Base-by-base conservation (phyloP, 2,888 invertebrate genomes). In the Aleiodes testaceus region DNA sequence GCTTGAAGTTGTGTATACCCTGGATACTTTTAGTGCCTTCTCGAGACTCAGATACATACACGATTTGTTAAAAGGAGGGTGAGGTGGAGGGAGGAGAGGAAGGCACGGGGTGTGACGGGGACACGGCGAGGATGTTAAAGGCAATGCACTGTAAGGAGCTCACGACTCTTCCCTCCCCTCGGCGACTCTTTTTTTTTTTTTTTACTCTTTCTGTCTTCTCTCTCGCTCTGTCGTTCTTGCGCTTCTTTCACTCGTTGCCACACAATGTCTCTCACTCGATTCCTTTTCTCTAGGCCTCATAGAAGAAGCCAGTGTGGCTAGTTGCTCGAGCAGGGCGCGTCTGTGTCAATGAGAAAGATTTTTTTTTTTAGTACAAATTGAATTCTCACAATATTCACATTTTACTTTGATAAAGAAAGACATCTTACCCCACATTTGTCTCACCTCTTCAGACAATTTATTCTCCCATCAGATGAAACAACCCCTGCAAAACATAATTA, bases 121-220 rank as follows among this genome's bases (percentile, higher is more conserved):
- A 81, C 70, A 61, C 63, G 26, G 66, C 69, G 84, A 81, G 84
- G 81, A 82, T 81, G 80, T 82, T 82, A 84, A 84, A 86, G 86
- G 82, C 86, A 87, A 87, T 87, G 85, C 84, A 87, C 86, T 86
- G 85, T 86, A 86, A 86, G 86, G 86, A 86, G 86, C 85, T 85
- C 86, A 86, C 84, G 81, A 82, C 79, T 71, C 71, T 79, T 80
- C 80, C 79, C 74, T 73, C 69, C 47, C 72, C 59, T 45, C 67
- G 47, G 64, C 70, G 50, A 72, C 55, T 52, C 42, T 67, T 70
- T 65, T 72, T 69, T 16, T 18, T 69, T 45, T 16, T 16, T 55
- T 49, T 55, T 69, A 22, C 50, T 69, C 20, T 53, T 61, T 66
- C 47, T 53, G 65, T 63, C 55, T 61, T 16, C 64, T 7, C 42